A percentile compares a stretch with the other conserved stretches of the same genome.
Conservation (phyloP, 2,113 vertebrate genomes). For the Sapayoa aenigma region DNA sequence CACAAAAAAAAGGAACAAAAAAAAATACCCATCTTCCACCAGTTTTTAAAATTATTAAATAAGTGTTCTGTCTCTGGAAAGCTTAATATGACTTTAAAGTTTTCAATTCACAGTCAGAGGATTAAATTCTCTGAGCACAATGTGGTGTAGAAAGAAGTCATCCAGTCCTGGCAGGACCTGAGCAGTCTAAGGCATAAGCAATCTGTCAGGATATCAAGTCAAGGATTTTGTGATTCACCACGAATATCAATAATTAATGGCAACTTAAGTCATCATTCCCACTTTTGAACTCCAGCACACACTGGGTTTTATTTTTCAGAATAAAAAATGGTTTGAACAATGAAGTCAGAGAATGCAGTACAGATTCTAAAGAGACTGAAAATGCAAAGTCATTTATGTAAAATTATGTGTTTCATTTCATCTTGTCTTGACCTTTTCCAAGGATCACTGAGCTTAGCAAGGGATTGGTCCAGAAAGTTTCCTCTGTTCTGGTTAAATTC, state of each 20-base stretch:
- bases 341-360: neutral
- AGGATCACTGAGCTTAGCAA: neutral
- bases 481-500: neutral
- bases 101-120: neutral
- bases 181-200: neutral
- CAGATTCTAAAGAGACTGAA: neutral
- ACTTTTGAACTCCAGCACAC: neutral
- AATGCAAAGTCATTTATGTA: neutral
- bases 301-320: neutral
- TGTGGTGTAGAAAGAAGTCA: neutral
- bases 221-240: neutral
- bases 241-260: neutral
- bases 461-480: neutral
- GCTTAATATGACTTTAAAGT: neutral
- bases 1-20: neutral
- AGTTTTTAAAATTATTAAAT: neutral
- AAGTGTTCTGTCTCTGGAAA: neutral
- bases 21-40: neutral
- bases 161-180: neutral
- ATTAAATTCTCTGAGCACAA: neutral
- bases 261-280: neutral
- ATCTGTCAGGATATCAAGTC: neutral
- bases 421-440: neutral
- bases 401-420: neutral
- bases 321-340: neutral